phyloP scores from a whole-genome alignment of 2,113 vertebrate genomes.

The Zosterops japonicus region DNA sequence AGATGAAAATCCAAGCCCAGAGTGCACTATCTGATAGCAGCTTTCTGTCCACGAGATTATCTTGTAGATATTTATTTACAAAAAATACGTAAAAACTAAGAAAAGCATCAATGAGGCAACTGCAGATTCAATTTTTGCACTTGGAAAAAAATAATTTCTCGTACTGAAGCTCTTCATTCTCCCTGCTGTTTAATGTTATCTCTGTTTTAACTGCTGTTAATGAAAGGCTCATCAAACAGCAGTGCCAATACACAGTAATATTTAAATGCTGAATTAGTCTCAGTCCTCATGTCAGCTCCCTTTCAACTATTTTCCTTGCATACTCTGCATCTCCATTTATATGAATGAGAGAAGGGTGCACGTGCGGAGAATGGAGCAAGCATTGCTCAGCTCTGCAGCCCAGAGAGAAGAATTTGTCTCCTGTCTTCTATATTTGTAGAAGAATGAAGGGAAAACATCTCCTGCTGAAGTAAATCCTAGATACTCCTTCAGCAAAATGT shows the following conservation, averaged over 20 bases:
- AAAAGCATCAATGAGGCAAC: background rate
- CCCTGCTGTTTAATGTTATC: conserved; percentile 36
- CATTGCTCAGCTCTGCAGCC: background rate
- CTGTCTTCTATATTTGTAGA: background rate
- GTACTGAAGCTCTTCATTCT: conserved; percentile 4
- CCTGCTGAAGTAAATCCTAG: background rate
- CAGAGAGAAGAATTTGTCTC: background rate
- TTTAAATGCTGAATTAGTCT: conserved; percentile 31
- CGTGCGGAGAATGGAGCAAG: background rate
- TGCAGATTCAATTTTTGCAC: background rate
- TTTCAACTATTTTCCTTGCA: background rate
- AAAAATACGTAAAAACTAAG: background rate
- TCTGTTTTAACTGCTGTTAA: conserved; percentile 47
- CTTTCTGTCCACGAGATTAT: background rate
- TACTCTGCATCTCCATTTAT: background rate
- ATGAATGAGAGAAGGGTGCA: background rate
- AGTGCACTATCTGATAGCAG: background rate
- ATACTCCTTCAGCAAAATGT: background rate
- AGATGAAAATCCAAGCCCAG: background rate
- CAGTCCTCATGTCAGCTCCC: background rate
- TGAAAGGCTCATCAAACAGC: conserved; percentile 44
- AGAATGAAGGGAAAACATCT: background rate
- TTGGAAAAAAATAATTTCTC: background rate
- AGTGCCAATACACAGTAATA: background rate
- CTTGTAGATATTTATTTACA: background rate